Base-by-base conservation (phyloP, 2,113 vertebrate genomes). In the Bothrops jararaca region DNA sequence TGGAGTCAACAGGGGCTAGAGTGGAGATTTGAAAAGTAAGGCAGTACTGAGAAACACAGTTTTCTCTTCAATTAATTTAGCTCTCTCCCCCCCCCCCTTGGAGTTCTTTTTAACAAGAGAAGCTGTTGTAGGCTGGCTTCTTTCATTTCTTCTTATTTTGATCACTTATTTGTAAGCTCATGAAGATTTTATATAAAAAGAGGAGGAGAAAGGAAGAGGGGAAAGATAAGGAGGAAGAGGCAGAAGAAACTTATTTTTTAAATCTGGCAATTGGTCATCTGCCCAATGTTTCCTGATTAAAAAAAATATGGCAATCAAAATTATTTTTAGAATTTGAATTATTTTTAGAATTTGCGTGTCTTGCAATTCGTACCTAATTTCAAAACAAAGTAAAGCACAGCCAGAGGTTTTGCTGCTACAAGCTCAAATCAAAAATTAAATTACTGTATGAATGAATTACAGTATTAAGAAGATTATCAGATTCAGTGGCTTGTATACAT, bases 1-100 rank as follows among this genome's bases (percentile, higher is more conserved):
- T 90, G 91, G 0, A 93, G 18, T 64, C 69, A 93, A 91, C 13
- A 85, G 13, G n/a, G n/a, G 1, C 34, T 3, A 1, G 24, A 86
- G 48, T 56, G 10, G 34, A 93, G 54, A 60, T 54, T 92, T 95
- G 60, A 58, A 92, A 95, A 94, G 93, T 91, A 90, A 94, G 26
- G 1, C 64, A 94, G 29, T 3, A 91, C 89, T 64, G 91, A 93
- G 91, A 10, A 95, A 90, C 22, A 29, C 29, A 85, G 5, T 90
- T 93, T 54, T 1, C 0, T 0, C 80, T 54, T 93, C 39, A 89
- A 60, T 86, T 92, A 88, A 39, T 24, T 42, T 56, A 0, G 85
- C 1, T 93, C 91, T 88, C n/a, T 54, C 42, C 52, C 15, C 1
- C 1, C 48, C 9, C 12, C 6, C 48, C 1, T 1, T 5, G 23